phyloP scores from a whole-genome alignment of 2,888 invertebrate species.

The Taphrorychus bicolor region DNA sequence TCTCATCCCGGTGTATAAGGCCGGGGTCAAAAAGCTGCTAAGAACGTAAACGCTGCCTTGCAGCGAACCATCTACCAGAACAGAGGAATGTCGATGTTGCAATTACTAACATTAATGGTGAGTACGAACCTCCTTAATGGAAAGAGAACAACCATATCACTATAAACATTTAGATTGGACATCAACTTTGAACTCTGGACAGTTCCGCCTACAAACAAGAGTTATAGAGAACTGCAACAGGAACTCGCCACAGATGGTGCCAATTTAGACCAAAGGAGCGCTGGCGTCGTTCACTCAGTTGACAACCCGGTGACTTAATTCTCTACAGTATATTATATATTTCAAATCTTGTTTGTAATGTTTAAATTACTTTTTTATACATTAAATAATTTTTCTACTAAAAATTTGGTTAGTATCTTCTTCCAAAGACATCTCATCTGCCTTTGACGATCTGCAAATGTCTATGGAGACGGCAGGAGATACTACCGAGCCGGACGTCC shows the following conservation, averaged over 20 bases:
- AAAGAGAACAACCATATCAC: too few species aligned
- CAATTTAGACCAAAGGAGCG: slow-evolving; percentile 82
- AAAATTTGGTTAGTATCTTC: slow-evolving; percentile 72
- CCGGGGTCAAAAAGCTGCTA: slow-evolving; percentile 79
- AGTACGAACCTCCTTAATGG: too few species aligned
- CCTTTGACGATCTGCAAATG: slow-evolving; percentile 79
- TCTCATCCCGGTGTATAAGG: too few species aligned
- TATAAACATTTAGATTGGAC: too few species aligned
- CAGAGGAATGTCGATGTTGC: slow-evolving; percentile 94
- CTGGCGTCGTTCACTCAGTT: slow-evolving; percentile 81
- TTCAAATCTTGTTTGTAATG: too few species aligned
- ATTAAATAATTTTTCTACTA: background rate
- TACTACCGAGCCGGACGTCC: slow-evolving; percentile 71
- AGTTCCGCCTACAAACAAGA: slow-evolving; percentile 77
- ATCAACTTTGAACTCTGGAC: slow-evolving; percentile 73
- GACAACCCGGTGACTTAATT: slow-evolving; percentile 63
- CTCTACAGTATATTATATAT: background rate
- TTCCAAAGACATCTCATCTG: slow-evolving; percentile 78
- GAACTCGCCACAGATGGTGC: slow-evolving; percentile 87
- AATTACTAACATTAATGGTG: slow-evolving; percentile 74
- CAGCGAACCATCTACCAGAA: slow-evolving; percentile 81
- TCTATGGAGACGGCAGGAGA: slow-evolving; percentile 88
- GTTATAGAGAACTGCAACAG: slow-evolving; percentile 81
- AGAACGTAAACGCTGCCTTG: slow-evolving; percentile 69
- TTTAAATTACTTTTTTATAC: background rate